Evolutionary conservation across 2,888 invertebrate species (phyloP).

Genomic region (Hesperia comma): DNA sequence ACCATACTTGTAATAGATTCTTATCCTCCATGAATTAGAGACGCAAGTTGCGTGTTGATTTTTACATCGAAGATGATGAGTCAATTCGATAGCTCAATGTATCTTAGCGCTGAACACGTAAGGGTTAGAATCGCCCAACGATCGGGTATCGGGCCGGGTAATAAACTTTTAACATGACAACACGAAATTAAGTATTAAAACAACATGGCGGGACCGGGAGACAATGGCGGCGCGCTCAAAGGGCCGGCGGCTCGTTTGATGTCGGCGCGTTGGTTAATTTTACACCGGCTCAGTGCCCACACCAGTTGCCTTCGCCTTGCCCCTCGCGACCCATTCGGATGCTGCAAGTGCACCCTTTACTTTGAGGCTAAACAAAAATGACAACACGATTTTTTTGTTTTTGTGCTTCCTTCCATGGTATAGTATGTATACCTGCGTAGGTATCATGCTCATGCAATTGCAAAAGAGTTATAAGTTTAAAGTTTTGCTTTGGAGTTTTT

Average conservation of each 20-base stretch:
- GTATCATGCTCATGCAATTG: too few species aligned
- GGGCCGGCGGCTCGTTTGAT: slow-evolving; percentile 71
- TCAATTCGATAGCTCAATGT: slow-evolving; percentile 17
- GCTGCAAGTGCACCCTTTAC: not conserved
- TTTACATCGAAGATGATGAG: slow-evolving; percentile 22
- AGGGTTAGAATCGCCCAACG: slow-evolving; percentile 28
- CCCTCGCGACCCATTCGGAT: slow-evolving; percentile 1
- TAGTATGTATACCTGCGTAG: too few species aligned
- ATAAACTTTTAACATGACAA: slow-evolving; percentile 80
- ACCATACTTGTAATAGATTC: not conserved
- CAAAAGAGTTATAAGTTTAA: too few species aligned
- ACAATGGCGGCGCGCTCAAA: slow-evolving; percentile 74
- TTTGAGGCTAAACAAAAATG: not conserved
- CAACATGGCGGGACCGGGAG: slow-evolving; percentile 75
- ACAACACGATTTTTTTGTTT: too few species aligned
- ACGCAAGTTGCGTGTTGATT: slow-evolving; percentile 19
- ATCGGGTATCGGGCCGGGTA: slow-evolving; percentile 45
- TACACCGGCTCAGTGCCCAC: slow-evolving; percentile 59
- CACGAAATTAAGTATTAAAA: slow-evolving; percentile 77
- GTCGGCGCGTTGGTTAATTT: slow-evolving; percentile 66
- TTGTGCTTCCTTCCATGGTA: too few species aligned
- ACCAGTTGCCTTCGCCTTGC: slow-evolving; percentile 35
- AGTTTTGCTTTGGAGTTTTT: too few species aligned
- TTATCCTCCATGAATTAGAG: slow-evolving; percentile 13
- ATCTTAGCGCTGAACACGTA: slow-evolving; percentile 10